Conservation (phyloP, 2,113 vertebrate genomes). For the Motacilla tschutschensis region DNA sequence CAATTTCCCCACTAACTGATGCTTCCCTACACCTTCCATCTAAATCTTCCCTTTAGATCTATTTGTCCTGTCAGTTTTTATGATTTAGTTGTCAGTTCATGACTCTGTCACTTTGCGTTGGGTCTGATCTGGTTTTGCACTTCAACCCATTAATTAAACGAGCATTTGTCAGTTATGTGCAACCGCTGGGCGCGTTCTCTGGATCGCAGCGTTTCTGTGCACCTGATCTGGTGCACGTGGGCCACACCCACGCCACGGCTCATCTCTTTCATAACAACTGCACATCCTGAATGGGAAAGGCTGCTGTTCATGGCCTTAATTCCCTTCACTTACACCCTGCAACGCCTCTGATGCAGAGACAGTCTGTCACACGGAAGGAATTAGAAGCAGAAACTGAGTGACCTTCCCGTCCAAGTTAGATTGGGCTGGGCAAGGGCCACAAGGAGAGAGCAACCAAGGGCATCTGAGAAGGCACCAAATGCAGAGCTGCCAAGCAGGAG, state of each 20-base stretch:
- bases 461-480: background rate
- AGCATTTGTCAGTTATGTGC: background rate
- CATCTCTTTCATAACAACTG: background rate
- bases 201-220: background rate
- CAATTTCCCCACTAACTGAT: background rate
- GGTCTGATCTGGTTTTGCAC: background rate
- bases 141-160: background rate
- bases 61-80: background rate
- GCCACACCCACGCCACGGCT: rapidly evolving
- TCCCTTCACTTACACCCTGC: background rate
- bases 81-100: background rate
- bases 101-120: background rate
- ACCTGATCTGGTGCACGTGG: background rate
- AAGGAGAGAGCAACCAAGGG: background rate
- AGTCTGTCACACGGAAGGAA: rapidly evolving
- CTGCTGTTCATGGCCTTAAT: background rate
- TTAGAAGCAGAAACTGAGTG: background rate
- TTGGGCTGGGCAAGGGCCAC: background rate
- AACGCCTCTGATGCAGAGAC: rapidly evolving
- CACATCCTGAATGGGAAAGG: rapidly evolving
- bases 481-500: background rate
- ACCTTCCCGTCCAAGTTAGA: background rate
- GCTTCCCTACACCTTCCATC: background rate
- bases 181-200: rapidly evolving
- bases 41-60: background rate